A percentile compares a stretch with the other conserved stretches of the same genome.
These are phyloP conservation scores for Podarcis lilfordi DNA, from an alignment of 2,797 vertebrate genomes.

Conservation along the genomic window DNA sequence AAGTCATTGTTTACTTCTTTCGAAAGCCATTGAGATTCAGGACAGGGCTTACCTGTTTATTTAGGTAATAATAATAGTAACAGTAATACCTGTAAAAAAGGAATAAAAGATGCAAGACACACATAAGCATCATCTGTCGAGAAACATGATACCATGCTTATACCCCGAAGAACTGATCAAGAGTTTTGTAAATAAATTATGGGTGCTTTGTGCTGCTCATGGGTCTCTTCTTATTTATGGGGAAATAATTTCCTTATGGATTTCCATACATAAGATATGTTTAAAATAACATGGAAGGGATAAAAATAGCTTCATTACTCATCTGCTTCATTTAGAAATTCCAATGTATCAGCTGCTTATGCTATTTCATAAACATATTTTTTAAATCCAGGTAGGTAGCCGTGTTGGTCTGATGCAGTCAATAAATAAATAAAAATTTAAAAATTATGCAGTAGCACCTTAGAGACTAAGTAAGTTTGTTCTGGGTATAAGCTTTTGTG, in stretches of 20 bases:
- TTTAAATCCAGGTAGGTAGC: background rate
- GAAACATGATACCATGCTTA: slow-evolving; percentile 52
- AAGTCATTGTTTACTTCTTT: slow-evolving; percentile 92
- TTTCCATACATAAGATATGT: slow-evolving; percentile 42
- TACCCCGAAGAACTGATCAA: slow-evolving; percentile 60
- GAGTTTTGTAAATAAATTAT: slow-evolving; percentile 67
- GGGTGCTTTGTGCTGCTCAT: slow-evolving; percentile 32
- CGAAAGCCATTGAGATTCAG: slow-evolving; percentile 84
- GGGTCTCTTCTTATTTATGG: slow-evolving; percentile 52
- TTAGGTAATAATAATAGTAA: slow-evolving; percentile 56
- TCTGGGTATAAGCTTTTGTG: too few species aligned
- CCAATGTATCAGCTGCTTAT: background rate
- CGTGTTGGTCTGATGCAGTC: too few species aligned
- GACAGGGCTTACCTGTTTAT: slow-evolving; percentile 75
- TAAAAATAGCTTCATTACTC: slow-evolving; percentile 12
- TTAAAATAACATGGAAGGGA: slow-evolving; percentile 42
- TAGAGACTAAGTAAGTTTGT: too few species aligned
- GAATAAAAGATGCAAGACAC: slow-evolving; percentile 35
- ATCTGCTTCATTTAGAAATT: slow-evolving; percentile 42
- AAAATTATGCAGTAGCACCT: too few species aligned
- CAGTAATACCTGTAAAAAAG: slow-evolving; percentile 38
- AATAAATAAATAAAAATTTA: too few species aligned
- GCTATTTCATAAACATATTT: background rate
- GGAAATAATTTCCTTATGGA: slow-evolving; percentile 13
- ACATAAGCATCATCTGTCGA: slow-evolving; percentile 29